Evolutionary conservation across 2,888 invertebrate genomes (phyloP).

Genomic region (Eristalis tenax): DNA sequence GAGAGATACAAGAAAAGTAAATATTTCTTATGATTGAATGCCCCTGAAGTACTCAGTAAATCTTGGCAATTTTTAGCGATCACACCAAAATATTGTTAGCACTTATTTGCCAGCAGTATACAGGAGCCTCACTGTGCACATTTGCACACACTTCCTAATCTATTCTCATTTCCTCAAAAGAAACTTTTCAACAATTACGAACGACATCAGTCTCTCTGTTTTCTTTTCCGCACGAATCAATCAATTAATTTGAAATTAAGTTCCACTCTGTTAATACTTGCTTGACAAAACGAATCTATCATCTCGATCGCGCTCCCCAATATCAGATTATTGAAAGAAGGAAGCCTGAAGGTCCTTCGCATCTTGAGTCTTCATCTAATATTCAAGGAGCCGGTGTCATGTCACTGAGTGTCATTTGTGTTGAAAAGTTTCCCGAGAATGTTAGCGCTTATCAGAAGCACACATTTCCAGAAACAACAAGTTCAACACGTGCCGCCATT

Average conservation of each 20-base stretch:
- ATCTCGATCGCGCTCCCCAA: not conserved
- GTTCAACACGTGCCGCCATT: not conserved
- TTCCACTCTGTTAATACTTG: not conserved
- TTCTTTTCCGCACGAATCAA: not conserved
- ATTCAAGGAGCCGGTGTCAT: not conserved
- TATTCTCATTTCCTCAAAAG: not conserved
- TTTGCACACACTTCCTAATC: no score
- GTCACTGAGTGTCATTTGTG: not conserved
- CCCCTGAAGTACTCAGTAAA: no score
- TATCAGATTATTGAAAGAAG: not conserved
- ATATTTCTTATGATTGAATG: no score
- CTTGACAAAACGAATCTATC: not conserved
- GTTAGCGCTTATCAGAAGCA: not conserved
- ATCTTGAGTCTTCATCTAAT: not conserved
- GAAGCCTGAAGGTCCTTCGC: not conserved
- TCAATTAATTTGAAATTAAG: not conserved
- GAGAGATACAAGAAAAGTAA: no score
- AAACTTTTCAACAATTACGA: not conserved
- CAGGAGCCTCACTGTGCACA: no score
- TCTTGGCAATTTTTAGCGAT: no score
- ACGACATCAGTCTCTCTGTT: not conserved
- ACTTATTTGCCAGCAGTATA: no score
- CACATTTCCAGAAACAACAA: not conserved
- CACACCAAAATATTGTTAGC: no score
- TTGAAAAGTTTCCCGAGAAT: not conserved